Conservation (phyloP, 2,888 invertebrate species). For the Oasisia sp. region DNA sequence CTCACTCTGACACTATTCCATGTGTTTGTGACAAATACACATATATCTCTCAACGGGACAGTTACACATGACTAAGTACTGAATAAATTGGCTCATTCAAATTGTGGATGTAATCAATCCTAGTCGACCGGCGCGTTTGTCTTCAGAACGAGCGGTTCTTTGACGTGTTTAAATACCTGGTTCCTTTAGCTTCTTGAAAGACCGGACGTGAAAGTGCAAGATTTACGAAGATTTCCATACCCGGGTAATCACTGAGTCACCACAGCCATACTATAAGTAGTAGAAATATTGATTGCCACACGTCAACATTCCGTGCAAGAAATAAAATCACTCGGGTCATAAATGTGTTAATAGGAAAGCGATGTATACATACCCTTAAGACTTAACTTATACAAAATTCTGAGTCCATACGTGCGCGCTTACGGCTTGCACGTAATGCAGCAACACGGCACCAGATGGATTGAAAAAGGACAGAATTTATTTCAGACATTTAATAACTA, state of each 20-base stretch:
- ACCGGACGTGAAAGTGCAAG: not conserved
- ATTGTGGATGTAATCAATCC: not conserved
- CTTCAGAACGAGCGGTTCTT: not conserved
- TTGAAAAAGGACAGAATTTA: too few relatives aligned
- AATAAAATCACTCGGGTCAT: not conserved
- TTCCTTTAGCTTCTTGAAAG: not conserved
- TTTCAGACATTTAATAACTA: too few relatives aligned
- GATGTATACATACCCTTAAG: not conserved
- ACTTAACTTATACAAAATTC: not conserved
- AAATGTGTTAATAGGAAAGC: not conserved
- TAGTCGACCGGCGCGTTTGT: not conserved
- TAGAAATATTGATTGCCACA: not conserved
- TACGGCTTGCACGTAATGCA: not conserved
- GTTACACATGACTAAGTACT: not conserved
- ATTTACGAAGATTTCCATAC: not conserved
- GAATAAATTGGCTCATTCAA: not conserved
- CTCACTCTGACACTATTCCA: not conserved
- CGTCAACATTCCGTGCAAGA: slow-evolving; percentile 9
- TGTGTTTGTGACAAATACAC: not conserved
- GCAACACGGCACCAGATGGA: too few relatives aligned
- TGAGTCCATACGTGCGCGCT: not conserved
- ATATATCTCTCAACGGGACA: not conserved
- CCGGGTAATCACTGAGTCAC: not conserved
- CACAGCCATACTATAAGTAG: not conserved
- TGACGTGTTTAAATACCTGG: not conserved